A percentile compares a stretch with the other conserved stretches of the same genome.
phyloP scores from a whole-genome alignment of 64 coral and sea anemone species.

The Montipora efflorescens region DNA sequence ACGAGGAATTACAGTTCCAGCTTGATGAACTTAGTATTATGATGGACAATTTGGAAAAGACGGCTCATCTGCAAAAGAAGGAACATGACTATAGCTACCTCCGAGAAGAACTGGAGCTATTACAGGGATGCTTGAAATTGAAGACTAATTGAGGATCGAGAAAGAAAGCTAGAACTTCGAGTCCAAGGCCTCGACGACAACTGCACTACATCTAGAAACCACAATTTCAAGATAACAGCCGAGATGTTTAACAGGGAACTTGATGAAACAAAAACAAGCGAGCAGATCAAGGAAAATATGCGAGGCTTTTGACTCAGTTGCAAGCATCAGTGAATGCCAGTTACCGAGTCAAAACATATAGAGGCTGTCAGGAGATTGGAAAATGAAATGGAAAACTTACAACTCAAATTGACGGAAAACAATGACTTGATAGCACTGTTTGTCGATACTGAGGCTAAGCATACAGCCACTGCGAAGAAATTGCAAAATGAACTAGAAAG shows the following conservation, averaged over 20 bases:
- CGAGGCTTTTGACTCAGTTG: neutral
- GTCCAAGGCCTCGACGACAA: neutral
- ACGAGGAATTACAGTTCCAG: neutral
- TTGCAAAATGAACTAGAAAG: neutral
- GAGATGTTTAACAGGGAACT: neutral
- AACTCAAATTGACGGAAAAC: neutral
- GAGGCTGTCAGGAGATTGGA: neutral
- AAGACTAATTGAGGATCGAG: neutral
- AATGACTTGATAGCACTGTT: neutral
- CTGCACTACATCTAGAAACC: neutral
- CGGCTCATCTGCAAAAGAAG: no score
- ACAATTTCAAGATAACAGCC: neutral
- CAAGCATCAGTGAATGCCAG: neutral
- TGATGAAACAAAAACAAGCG: no score
- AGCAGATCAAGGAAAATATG: neutral
- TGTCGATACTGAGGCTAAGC: neutral
- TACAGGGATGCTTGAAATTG: neutral
- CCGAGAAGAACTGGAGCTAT: neutral
- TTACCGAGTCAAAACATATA: neutral
- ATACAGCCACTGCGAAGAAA: neutral
- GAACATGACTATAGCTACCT: neutral
- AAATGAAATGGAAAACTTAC: neutral
- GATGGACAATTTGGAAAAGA: no score
- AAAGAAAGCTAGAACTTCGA: neutral
- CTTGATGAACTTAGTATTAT: no score